These are phyloP conservation scores for Melipona bicolor DNA, from an alignment of 2,888 invertebrate species.

Conservation along the genomic window DNA sequence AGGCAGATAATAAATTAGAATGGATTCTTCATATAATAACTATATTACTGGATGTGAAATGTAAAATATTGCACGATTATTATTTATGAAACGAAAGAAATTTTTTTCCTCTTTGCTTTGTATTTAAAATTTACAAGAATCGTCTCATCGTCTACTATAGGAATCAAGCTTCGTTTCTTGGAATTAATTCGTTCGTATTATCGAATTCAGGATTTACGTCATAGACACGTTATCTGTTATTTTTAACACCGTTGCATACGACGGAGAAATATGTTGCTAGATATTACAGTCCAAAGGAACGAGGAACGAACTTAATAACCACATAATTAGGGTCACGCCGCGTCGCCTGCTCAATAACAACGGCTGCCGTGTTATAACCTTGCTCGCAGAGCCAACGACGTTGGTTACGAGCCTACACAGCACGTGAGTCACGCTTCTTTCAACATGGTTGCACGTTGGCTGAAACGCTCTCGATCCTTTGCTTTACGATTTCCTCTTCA, in stretches of 20 bases:
- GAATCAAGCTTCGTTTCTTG: neutral
- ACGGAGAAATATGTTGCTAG: neutral
- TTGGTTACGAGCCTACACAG: neutral
- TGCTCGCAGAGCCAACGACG: neutral
- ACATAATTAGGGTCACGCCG: conserved; percentile 1
- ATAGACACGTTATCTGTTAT: neutral
- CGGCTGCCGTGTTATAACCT: neutral
- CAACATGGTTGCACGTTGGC: neutral
- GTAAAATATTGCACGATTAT: too few species aligned
- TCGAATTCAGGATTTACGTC: neutral
- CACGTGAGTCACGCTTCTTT: neutral
- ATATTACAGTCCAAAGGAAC: neutral
- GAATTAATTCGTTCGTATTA: too few species aligned
- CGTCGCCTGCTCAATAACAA: neutral
- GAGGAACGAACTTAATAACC: neutral
- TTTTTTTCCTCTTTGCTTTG: too few species aligned
- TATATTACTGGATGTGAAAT: too few species aligned
- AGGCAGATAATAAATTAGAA: too few species aligned
- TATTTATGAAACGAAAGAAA: too few species aligned
- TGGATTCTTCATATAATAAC: too few species aligned
- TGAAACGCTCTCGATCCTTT: neutral
- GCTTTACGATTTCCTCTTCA: too few species aligned
- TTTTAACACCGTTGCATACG: neutral
- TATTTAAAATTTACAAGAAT: too few species aligned
- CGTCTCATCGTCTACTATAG: too few species aligned